Evolutionary conservation across 2,797 vertebrate genomes (phyloP), one percentile per base, ranked within the genome.

Genomic region (Trachops cirrhosus): DNA sequence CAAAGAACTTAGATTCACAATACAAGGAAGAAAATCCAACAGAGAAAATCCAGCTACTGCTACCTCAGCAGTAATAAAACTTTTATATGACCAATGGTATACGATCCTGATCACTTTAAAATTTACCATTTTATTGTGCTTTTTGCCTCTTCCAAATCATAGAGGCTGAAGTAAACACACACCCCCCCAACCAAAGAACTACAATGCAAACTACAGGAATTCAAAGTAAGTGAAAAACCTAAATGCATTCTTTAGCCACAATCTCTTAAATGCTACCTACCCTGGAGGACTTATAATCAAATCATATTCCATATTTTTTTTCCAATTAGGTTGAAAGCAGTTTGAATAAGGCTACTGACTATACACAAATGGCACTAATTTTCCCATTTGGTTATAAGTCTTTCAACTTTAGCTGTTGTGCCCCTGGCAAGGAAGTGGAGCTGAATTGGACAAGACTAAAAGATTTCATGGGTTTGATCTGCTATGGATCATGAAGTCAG

Each of bases 351-450:
- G 87, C 94, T 97, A 96, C 95, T 96, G 96, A 92, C 78, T 86
- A 86, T 91, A 93, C 79, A 96, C 94, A 98, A 97, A 96, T 94
- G 95, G 94, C 95, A 96, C 90, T 86, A 86, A 97, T 97, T 98
- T 97, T 96, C 96, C 87, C 90, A 94, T 96, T 96, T 96, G 89
- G n/a, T 37, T 92, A 34, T 86, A 87, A 95, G 86, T 96, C 96
- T 97, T 98, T 97, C 94, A 98, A 97, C 96, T 97, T 94, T 67
- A 83, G 92, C 73, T 96, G 86, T 93, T 95, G 92, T 52, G 85
- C 96, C 97, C 78, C 86, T 92, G 88, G 96, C 92, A 96, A 97
- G 96, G 96, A 97, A 97, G 93, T 94, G 16, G 87, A 96, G 83
- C 52, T 86, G 95, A 96, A 87, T 37, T 96, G 86, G 85, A 96